phyloP scores from a whole-genome alignment of 2,113 vertebrate genomes.

The Thamnaconus septentrionalis region DNA sequence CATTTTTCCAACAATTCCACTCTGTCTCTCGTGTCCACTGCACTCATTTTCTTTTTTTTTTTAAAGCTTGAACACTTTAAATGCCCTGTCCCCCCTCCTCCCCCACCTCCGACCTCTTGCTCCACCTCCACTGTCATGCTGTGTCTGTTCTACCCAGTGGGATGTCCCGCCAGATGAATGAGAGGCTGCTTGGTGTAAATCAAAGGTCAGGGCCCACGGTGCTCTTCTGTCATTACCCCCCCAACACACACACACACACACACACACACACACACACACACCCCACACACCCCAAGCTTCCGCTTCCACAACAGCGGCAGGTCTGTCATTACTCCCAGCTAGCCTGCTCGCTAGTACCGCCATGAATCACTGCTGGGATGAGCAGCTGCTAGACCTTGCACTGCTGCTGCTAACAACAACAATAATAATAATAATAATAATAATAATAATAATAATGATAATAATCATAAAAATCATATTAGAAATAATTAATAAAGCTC shows the following conservation, averaged over 20 bases:
- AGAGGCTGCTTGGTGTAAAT: constrained; percentile 69
- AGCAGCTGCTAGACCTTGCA: too few species aligned
- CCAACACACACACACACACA: too few species aligned
- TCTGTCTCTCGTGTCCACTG: constrained; percentile 8
- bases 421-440: too few species aligned
- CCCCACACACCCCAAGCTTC: constrained; percentile 47
- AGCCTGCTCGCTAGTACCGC: constrained; percentile 29
- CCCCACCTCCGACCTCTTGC: constrained; percentile 12
- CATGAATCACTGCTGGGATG: constrained; percentile 36
- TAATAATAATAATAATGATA: too few species aligned
- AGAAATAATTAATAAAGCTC: too few species aligned
- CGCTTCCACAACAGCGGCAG: constrained; percentile 47
- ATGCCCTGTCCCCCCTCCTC: not conserved
- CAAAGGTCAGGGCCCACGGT: constrained; percentile 66
- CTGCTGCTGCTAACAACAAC: too few species aligned
- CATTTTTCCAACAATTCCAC: not conserved
- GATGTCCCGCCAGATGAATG: constrained; percentile 59
- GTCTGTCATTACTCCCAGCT: constrained; percentile 66
- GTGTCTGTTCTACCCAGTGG: constrained; percentile 38
- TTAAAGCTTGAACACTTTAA: too few species aligned
- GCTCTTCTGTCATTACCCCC: constrained; percentile 69
- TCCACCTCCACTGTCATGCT: constrained; percentile 15
- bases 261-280: too few species aligned
- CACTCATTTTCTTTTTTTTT: not conserved
- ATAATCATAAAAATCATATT: too few species aligned